Evolutionary conservation across 2,888 invertebrate genomes (phyloP).

Genomic region (Ashinkailepas kermadecensis): DNA sequence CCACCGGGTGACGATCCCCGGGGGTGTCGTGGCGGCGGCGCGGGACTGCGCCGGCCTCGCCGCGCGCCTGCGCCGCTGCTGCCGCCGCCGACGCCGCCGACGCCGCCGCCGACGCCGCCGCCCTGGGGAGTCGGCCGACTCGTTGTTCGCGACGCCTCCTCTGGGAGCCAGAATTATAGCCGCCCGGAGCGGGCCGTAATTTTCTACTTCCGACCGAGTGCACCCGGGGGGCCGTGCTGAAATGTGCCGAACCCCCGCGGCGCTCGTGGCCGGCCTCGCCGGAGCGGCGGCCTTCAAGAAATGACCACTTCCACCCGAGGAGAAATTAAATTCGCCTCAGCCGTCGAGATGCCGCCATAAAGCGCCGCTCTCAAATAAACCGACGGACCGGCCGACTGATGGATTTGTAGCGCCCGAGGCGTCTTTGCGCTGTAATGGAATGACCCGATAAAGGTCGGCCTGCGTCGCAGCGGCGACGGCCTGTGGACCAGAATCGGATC

Average conservation of each 20-base stretch:
- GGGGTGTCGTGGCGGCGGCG: conserved; percentile 10
- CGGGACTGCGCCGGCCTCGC: not conserved
- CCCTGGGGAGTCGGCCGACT: not conserved
- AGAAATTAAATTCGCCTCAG: conserved; percentile 21
- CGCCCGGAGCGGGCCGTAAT: conserved; percentile 10
- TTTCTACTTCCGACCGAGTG: conserved; percentile 22
- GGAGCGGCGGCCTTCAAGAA: conserved; percentile 3
- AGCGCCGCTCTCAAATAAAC: conserved; percentile 6
- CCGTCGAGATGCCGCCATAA: conserved; percentile 15
- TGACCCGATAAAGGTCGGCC: conserved; percentile 13
- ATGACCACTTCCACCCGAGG: conserved; percentile 19
- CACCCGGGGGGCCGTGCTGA: conserved; percentile 18
- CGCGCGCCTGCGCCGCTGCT: not conserved
- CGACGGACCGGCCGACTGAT: not conserved
- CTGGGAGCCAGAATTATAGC: conserved; percentile 15
- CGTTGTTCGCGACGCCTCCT: conserved; percentile 21
- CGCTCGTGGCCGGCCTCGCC: conserved; percentile 16
- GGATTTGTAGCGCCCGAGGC: not conserved
- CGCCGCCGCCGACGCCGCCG: not conserved
- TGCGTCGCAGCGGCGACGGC: not conserved
- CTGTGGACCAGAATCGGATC: not conserved
- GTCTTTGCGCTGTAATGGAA: conserved; percentile 4
- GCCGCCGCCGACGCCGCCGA: not conserved
- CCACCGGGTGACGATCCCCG: too few relatives aligned
- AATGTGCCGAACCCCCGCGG: conserved; percentile 21